Evolutionary conservation across 2,113 vertebrate species (phyloP).

Genomic region (Poeciliopsis retropinna): DNA sequence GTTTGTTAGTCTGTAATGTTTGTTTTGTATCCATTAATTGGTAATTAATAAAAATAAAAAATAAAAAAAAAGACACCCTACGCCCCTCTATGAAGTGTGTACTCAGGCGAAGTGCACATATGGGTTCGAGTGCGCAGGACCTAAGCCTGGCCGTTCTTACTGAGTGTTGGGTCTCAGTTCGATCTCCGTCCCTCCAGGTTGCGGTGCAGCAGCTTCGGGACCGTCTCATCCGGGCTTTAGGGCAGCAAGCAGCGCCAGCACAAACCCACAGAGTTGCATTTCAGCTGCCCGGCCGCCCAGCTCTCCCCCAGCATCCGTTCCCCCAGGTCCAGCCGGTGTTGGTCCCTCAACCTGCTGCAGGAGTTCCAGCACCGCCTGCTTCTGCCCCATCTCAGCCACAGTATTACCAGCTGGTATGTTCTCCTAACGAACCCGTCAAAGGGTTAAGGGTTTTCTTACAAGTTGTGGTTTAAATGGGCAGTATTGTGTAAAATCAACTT

Average conservation of each 20-base stretch:
- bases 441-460: constrained; percentile 7
- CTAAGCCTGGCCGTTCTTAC: too few species aligned
- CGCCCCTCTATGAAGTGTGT: too few species aligned
- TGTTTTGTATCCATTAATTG: too few species aligned
- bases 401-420: constrained; percentile 79
- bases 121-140: too few species aligned
- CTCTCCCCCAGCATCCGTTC: constrained; percentile 54
- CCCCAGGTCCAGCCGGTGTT: constrained; percentile 54
- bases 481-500: too few species aligned
- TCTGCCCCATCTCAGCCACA: constrained; percentile 57
- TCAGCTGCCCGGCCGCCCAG: constrained; percentile 60
- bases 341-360: constrained; percentile 24
- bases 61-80: too few species aligned
- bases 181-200: constrained; percentile 64
- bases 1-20: too few species aligned
- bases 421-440: not conserved
- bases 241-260: constrained; percentile 68
- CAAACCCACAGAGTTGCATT: constrained; percentile 56
- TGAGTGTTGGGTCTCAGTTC: too few species aligned
- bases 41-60: too few species aligned
- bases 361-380: constrained; percentile 27
- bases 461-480: constrained; percentile 1
- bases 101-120: too few species aligned
- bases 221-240: constrained; percentile 88
- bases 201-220: constrained; percentile 87